Percentiles rank a stretch among this genome's conserved stretches.
phyloP scores from a whole-genome alignment of 2,888 invertebrate species.

The Xanthorhoe spadicearia region DNA sequence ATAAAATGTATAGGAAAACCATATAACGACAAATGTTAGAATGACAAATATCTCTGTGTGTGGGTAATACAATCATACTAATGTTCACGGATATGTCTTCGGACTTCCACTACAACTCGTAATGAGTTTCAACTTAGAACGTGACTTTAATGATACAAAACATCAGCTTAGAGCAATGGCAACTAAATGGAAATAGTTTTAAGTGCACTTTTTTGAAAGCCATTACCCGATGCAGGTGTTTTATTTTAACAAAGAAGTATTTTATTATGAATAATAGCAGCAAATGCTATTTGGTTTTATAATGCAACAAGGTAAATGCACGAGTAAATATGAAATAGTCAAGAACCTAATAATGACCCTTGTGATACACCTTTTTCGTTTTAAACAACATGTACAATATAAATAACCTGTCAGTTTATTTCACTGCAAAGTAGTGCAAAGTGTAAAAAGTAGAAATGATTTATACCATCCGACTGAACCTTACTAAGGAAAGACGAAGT shows the following conservation, averaged over 20 bases:
- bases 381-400: neutral
- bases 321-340: neutral
- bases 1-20: too few species aligned
- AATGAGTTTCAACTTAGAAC: conserved; percentile 29
- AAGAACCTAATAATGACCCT: neutral
- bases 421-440: neutral
- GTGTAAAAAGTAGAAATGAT: neutral
- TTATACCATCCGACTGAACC: neutral
- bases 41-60: too few species aligned
- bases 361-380: neutral
- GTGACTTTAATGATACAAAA: conserved; percentile 27
- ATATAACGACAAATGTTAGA: too few species aligned
- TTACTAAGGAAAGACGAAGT: neutral
- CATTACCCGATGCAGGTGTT: conserved; percentile 29
- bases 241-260: neutral
- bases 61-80: neutral
- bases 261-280: neutral
- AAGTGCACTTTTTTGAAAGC: conserved; percentile 31
- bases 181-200: conserved; percentile 37
- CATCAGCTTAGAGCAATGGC: conserved; percentile 28
- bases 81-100: neutral
- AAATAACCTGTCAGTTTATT: neutral
- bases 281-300: too few species aligned
- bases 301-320: neutral
- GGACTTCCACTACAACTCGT: conserved; percentile 5